Evolutionary conservation across 2,888 invertebrate genomes (phyloP).

Genomic region (Perdita meconis): DNA sequence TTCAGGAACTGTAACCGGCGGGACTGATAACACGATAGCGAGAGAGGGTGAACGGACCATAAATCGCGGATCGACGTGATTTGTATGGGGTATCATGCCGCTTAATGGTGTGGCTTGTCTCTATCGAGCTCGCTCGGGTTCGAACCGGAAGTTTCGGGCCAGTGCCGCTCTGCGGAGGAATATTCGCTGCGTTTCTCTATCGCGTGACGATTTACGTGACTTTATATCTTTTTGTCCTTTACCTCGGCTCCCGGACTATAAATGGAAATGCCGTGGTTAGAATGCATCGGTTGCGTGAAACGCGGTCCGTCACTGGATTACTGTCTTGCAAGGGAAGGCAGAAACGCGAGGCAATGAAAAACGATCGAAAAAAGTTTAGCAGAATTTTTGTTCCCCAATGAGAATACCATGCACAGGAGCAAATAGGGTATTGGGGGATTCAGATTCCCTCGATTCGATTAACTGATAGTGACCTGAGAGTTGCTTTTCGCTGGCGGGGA

Average conservation of each 20-base stretch:
- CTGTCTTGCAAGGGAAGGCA: background rate
- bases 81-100: conserved; percentile 77
- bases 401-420: background rate
- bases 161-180: conserved; percentile 53
- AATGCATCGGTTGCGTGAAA: background rate
- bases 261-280: conserved; percentile 31
- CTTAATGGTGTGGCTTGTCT: conserved; percentile 76
- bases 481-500: background rate
- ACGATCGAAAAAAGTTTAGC: background rate
- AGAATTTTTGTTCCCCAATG: background rate
- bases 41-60: conserved; percentile 71
- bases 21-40: conserved; percentile 76
- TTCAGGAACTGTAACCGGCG: conserved; percentile 52
- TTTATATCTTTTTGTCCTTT: conserved; percentile 54
- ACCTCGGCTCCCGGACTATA: background rate
- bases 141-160: conserved; percentile 69
- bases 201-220: conserved; percentile 63
- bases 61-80: conserved; percentile 79
- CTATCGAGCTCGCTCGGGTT: conserved; percentile 60
- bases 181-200: conserved; percentile 60
- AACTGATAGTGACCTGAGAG: conserved; percentile 7
- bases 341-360: background rate
- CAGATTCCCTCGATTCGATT: conserved; percentile 18
- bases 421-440: background rate
- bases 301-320: conserved; percentile 24